These are phyloP conservation scores for Pachymerium ferrugineum DNA, from an alignment of 2,888 invertebrate species.

Conservation along the genomic window DNA sequence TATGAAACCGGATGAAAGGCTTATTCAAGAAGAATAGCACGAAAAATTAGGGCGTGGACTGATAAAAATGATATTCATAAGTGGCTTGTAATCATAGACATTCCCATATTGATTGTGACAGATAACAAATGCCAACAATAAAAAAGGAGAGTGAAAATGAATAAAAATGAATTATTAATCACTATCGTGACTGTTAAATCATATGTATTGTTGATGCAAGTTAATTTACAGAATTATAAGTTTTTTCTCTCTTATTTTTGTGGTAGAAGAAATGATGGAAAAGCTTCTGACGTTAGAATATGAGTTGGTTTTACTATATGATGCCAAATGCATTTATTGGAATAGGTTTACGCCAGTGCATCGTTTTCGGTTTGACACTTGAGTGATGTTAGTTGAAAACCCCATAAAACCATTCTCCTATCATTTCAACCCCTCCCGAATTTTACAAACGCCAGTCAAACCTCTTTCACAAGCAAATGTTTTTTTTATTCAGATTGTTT, in stretches of 20 bases:
- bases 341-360: neutral
- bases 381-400: conserved; percentile 7
- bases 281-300: neutral
- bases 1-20: neutral
- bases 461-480: neutral
- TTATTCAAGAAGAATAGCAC: neutral
- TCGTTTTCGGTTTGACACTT: conserved; percentile 17
- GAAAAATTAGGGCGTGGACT: conserved; percentile 15
- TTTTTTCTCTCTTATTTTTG: too few relatives aligned
- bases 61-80: neutral
- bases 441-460: neutral
- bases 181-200: too few relatives aligned
- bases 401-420: neutral
- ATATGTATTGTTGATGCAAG: too few relatives aligned
- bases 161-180: conserved; percentile 5
- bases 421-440: neutral
- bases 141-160: neutral
- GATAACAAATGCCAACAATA: neutral
- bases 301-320: neutral
- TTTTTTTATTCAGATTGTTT: neutral
- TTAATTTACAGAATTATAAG: too few relatives aligned
- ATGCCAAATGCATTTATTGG: conserved; percentile 12
- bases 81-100: neutral
- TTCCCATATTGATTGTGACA: neutral
- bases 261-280: too few relatives aligned